These are phyloP conservation scores for Heliconius hewitsoni DNA, from an alignment of 1,140 invertebrate genomes.

Conservation along the genomic window DNA sequence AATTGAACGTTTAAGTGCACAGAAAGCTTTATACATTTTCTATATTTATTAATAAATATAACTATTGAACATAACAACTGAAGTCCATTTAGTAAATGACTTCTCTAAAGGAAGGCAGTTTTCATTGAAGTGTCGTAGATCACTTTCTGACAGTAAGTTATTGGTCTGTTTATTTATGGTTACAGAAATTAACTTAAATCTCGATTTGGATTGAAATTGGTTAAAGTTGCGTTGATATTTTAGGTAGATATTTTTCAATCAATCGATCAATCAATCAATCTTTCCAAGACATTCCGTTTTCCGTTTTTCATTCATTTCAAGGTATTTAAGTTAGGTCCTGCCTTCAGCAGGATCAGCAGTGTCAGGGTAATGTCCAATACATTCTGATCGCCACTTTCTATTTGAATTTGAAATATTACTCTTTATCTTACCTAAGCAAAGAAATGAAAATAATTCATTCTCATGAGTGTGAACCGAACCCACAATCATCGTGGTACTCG, in stretches of 20 bases:
- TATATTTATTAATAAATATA: not conserved
- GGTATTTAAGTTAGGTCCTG: too few relatives aligned
- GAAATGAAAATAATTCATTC: too few relatives aligned
- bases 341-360: too few relatives aligned
- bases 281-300: too few relatives aligned
- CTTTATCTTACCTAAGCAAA: too few relatives aligned
- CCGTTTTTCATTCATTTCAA: too few relatives aligned
- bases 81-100: constrained; percentile 12
- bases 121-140: constrained; percentile 7
- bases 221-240: not conserved
- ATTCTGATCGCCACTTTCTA: too few relatives aligned
- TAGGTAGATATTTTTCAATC: not conserved
- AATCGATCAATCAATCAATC: not conserved
- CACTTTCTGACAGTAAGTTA: constrained; percentile 2
- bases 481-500: too few relatives aligned
- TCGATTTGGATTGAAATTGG: not conserved
- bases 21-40: not conserved
- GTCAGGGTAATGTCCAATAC: too few relatives aligned
- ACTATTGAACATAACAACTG: constrained; percentile 12
- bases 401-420: too few relatives aligned
- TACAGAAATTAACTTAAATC: not conserved
- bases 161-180: constrained; percentile 6
- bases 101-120: constrained; percentile 4
- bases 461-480: too few relatives aligned
- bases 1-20: not conserved